phyloP scores from a whole-genome alignment of 2,797 vertebrate genomes.

The Discoglossus pictus region DNA sequence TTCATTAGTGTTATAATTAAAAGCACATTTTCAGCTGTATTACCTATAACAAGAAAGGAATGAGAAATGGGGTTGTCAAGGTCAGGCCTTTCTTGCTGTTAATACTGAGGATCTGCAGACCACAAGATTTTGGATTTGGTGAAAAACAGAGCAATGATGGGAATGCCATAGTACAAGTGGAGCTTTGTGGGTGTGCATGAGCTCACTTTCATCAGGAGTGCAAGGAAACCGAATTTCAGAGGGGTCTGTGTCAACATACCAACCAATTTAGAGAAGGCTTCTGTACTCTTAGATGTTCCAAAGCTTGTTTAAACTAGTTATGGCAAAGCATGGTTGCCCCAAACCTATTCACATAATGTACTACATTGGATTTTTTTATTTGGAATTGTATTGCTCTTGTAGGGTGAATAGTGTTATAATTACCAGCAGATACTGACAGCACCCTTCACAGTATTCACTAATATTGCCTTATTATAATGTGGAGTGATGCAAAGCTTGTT shows the following conservation, averaged over 20 bases:
- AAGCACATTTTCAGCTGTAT: conserved; percentile 79
- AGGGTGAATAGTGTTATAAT: too few species aligned
- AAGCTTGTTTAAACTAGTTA: too few species aligned
- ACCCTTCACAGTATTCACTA: too few species aligned
- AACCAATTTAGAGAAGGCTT: not conserved
- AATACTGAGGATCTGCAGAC: conserved; percentile 75
- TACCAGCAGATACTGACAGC: too few species aligned
- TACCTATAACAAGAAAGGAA: conserved; percentile 81
- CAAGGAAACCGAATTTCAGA: not conserved
- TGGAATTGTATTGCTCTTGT: too few species aligned
- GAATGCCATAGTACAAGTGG: conserved; percentile 63
- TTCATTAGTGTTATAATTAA: conserved; percentile 83
- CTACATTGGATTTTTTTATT: too few species aligned
- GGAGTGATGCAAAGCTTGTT: too few species aligned
- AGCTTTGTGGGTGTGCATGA: conserved; percentile 69
- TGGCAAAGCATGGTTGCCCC: too few species aligned
- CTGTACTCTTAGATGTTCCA: too few species aligned
- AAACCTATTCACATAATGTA: too few species aligned
- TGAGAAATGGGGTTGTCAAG: conserved; percentile 79
- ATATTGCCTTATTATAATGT: too few species aligned
- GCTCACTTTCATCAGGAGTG: conserved; percentile 66
- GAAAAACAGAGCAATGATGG: conserved; percentile 66
- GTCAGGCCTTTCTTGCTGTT: conserved; percentile 69
- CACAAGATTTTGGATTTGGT: conserved; percentile 69
- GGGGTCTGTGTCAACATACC: not conserved